Evolutionary conservation across 1,140 invertebrate species (phyloP).

Genomic region (Phenacoccus solenopsis): DNA sequence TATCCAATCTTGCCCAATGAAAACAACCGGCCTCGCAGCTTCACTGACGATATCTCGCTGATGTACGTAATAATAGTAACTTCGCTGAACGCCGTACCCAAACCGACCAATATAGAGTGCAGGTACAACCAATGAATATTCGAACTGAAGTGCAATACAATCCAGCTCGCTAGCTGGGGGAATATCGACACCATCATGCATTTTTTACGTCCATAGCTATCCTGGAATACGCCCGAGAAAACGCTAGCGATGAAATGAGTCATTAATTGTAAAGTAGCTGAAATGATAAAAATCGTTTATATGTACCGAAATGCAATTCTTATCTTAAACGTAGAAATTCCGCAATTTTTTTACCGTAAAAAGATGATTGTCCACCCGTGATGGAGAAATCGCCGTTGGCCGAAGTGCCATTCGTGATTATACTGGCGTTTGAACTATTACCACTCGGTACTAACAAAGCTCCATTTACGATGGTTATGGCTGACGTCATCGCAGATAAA

Average conservation of each 20-base stretch:
- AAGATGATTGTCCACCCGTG: neutral
- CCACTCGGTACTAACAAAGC: neutral
- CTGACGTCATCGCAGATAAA: neutral
- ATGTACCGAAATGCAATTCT: neutral
- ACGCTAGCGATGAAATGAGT: neutral
- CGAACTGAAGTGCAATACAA: neutral
- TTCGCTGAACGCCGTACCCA: neutral
- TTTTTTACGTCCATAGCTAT: neutral
- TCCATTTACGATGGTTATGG: neutral
- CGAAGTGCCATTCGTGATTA: neutral
- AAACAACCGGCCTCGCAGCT: neutral
- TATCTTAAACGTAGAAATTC: neutral
- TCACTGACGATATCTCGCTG: neutral
- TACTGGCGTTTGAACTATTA: neutral
- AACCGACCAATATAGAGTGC: neutral
- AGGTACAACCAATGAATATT: neutral
- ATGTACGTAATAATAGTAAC: neutral
- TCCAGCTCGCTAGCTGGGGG: neutral
- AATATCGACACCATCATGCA: neutral
- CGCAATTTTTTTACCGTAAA: neutral
- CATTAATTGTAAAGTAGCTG: neutral
- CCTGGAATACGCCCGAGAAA: neutral
- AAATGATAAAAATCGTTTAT: neutral
- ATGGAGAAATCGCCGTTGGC: neutral
- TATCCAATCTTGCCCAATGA: neutral